These are phyloP conservation scores for Lycopodina hypogea DNA, from an alignment of 37 sponge, comb jelly and placozoan genomes.

Conservation along the genomic window DNA sequence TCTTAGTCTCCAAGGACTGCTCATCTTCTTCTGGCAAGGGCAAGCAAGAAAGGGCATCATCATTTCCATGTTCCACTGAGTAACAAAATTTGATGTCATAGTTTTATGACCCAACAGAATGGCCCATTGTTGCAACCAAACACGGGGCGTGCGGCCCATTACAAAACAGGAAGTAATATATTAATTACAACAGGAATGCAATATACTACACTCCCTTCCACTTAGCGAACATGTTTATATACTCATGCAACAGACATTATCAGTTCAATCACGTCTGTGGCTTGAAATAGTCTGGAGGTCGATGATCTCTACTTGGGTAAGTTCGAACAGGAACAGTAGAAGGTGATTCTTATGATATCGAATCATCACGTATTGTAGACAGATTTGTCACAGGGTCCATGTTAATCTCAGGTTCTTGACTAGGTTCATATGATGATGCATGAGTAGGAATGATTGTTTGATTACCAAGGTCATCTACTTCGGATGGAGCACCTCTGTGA, in stretches of 20 bases:
- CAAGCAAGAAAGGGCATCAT: no score
- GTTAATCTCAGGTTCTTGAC: no score
- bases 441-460: no score
- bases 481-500: neutral
- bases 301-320: slow-evolving; percentile 1
- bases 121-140: no score
- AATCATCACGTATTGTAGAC: neutral
- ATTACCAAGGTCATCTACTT: neutral
- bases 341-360: neutral
- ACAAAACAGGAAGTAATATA: neutral
- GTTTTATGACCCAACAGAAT: no score
- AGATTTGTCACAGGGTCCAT: neutral
- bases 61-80: no score
- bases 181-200: neutral
- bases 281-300: slow-evolving; percentile 6
- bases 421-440: no score
- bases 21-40: no score
- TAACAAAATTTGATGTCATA: no score
- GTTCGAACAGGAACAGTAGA: neutral
- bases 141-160: no score
- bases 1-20: no score
- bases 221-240: neutral
- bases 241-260: no score
- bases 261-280: neutral
- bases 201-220: slow-evolving; percentile 1